Base-by-base conservation (phyloP, 2,888 invertebrate genomes). In the Drosophila mercatorum region DNA sequence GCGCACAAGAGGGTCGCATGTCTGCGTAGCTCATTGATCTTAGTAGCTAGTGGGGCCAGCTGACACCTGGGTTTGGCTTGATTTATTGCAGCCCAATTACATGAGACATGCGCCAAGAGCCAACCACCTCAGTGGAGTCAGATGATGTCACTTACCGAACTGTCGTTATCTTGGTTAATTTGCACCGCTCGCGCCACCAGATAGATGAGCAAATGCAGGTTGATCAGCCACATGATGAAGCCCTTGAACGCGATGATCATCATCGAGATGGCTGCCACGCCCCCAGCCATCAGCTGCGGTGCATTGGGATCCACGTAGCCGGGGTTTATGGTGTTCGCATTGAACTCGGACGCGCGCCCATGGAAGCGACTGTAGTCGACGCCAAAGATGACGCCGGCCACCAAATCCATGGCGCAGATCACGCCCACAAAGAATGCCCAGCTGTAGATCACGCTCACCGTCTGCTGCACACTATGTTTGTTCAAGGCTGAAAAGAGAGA, bases 221-320 rank as follows among this genome's bases (percentile, higher is more conserved):
- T 94, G 2, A 93, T 80, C 10, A 93, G 38, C 93, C 93, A 94
- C 43, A 94, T 47, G n/a, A 93, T 65, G 74, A 92, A 93, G 12
- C 94, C 94, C 70, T 93, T 92, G 11, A 93, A 88, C 2, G 93
- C 90, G 26, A 94, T 81, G 12, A 92, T 81, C 91, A 93, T 88
- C 89, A 93, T 90, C 6, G 91, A 71, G 2, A 92, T 91, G 14
- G 92, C 88, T 1, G 90, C 89, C 5, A 91, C 85, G 72, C 86
- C 84, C 0, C 86, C 93, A 5, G 91, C 83, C 3, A 92, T 8
- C 2, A 93, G 46, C 41, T 90, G 81, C 4, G 76, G 87, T 12
- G 83, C 90, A 60, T 90, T 60, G 0, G 90, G 71, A 34, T 80
- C 12, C 7, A 90, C 61, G 0, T 0, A 0, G 3, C 83, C 91